Evolutionary conservation across 2,797 vertebrate genomes (phyloP), one percentile per base, ranked within the genome.

Genomic region (Hephaestus fuliginosus): DNA sequence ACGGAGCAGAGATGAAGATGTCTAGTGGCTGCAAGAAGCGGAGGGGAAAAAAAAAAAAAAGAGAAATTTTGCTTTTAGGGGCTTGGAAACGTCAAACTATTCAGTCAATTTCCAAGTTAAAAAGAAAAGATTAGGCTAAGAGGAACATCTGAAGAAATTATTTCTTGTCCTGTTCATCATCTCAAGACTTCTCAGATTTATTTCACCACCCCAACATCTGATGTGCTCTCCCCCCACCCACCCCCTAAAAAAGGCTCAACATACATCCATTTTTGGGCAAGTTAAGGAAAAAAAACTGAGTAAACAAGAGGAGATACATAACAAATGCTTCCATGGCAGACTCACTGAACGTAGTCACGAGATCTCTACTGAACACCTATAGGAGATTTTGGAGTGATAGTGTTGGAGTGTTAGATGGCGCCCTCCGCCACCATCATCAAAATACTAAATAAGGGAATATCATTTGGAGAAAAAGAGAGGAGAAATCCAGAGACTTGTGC

Each of bases 1-100:
- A 61, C 25, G 71, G 58, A 77, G 44, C 55, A 63, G 15, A 63
- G 14, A 14, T 75, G 4, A 82, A 58, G 53, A 53, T 46, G 25
- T 75, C 33, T n/a, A 46, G 22, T 15, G 8, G 18, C 33, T 65
- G 30, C 17, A n/a, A 75, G 5, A 8, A 15, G 9, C 25, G 30
- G n/a, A n/a, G 30, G 30, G 30, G 30, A 4, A 30, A 2, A 30
- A 30, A 30, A 30, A 30, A 30, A 30, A 9, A 28, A 57, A 30
- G 33, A 53, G 9, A n/a, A 5, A 51, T 30, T 61, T 65, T 49
- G 43, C 18, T 30, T 56, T 39, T 51, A 72, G 22, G 20, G 43
- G 20, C 14, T 46, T 66, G 11, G 36, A 66, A 74, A 44, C 33
- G 22, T 43, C 5, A n/a, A 44, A 69, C 10, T 52, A 28, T 36